Evolutionary conservation across 2,888 invertebrate genomes (phyloP).

Genomic region (Neoascia interrupta): DNA sequence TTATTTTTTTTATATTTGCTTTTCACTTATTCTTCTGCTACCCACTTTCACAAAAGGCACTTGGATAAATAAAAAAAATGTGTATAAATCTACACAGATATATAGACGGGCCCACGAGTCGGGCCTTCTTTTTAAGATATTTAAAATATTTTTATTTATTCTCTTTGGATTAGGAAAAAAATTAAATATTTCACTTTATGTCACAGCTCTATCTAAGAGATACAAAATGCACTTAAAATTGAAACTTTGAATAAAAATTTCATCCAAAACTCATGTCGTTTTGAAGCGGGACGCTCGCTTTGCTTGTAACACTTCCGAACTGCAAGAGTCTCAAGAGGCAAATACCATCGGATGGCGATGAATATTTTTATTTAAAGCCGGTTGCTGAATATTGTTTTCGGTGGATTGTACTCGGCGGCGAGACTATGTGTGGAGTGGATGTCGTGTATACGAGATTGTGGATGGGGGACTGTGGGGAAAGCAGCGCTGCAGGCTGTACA

Average conservation of each 20-base stretch:
- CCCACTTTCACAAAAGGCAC: slow-evolving; percentile 65
- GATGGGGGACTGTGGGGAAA: neutral
- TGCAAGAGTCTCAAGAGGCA: slow-evolving; percentile 75
- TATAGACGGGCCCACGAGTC: neutral
- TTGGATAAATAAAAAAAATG: slow-evolving; percentile 11
- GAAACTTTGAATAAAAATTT: neutral
- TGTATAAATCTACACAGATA: neutral
- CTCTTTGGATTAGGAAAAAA: too few relatives aligned
- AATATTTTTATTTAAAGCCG: slow-evolving; percentile 78
- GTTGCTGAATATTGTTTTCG: slow-evolving; percentile 73
- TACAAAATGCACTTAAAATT: neutral
- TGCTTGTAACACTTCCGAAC: slow-evolving; percentile 70
- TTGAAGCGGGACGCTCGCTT: neutral
- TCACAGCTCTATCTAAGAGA: too few relatives aligned
- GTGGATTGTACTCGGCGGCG: slow-evolving; percentile 26
- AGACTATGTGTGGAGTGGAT: slow-evolving; percentile 1
- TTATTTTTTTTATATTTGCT: slow-evolving; percentile 14
- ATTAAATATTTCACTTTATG: too few relatives aligned
- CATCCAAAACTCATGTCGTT: slow-evolving; percentile 7
- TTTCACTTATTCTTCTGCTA: slow-evolving; percentile 27
- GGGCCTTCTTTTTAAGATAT: too few relatives aligned
- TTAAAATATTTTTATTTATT: slow-evolving; percentile 10
- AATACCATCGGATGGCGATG: slow-evolving; percentile 73
- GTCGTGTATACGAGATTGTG: neutral
- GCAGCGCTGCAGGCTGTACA: slow-evolving; percentile 39